These are phyloP conservation scores for Cenopis cana DNA, from an alignment of 2,888 invertebrate species.

Conservation along the genomic window DNA sequence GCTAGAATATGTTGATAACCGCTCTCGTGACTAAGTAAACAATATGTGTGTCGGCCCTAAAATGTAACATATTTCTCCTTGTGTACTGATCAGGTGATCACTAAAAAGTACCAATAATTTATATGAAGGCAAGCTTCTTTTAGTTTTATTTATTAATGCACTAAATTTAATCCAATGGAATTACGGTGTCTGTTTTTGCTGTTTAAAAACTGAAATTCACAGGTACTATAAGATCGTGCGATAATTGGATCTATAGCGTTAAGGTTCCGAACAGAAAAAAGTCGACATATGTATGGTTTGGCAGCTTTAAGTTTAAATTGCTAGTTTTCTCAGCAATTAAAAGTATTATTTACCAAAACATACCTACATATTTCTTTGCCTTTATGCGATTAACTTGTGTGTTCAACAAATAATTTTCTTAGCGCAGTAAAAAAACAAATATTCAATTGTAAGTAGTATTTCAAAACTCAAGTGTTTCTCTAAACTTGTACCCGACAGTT, in stretches of 20 bases:
- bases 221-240: background rate
- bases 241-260: background rate
- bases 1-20: too few relatives aligned
- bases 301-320: too few relatives aligned
- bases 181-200: background rate
- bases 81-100: constrained; percentile 1
- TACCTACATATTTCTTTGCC: background rate
- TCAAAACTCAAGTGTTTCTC: constrained; percentile 7
- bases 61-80: constrained; percentile 5
- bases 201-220: constrained; percentile 1
- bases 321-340: too few relatives aligned
- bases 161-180: background rate
- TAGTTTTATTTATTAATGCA: background rate
- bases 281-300: too few relatives aligned
- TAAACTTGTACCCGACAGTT: constrained; percentile 48
- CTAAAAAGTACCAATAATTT: background rate
- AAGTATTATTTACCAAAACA: background rate
- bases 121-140: background rate
- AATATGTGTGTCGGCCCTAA: background rate
- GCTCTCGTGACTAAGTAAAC: background rate
- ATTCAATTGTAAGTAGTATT: background rate
- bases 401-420: background rate
- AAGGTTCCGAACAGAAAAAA: background rate
- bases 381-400: background rate
- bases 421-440: background rate